Conservation (phyloP, 2,113 vertebrate genomes). For the Psammodynastes pulverulentus region DNA sequence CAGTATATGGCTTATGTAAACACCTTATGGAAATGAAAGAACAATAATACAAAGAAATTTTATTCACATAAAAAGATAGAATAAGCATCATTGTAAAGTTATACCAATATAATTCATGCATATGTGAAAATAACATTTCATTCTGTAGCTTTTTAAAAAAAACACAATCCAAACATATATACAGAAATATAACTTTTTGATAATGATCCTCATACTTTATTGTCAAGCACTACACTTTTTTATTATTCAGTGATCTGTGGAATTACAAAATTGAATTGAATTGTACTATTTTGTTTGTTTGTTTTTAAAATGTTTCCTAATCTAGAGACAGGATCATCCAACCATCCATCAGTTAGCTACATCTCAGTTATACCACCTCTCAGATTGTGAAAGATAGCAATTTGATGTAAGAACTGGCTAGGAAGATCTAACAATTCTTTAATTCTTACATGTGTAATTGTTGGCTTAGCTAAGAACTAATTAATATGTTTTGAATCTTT, state of each 20-base stretch:
- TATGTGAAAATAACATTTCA: constrained; percentile 15
- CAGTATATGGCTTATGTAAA: background rate
- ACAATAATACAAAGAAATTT: background rate
- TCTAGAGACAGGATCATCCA: background rate
- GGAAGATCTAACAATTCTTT: background rate
- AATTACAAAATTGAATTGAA: background rate
- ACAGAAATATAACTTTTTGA: background rate
- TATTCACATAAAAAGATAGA: constrained; percentile 2
- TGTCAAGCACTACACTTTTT: background rate
- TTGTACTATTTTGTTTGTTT: background rate
- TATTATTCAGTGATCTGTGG: background rate
- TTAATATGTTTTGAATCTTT: background rate
- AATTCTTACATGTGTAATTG: background rate
- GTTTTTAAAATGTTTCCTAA: background rate
- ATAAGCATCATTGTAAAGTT: constrained; percentile 8
- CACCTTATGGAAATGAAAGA: constrained; percentile 11
- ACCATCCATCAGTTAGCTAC: background rate
- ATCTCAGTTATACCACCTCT: background rate
- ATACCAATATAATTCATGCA: background rate
- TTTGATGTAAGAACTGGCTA: background rate
- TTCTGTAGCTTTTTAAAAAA: too few relatives aligned
- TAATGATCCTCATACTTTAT: background rate
- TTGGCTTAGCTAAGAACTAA: background rate
- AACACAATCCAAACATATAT: background rate
- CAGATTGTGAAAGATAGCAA: background rate